phyloP scores from a whole-genome alignment of 2,888 invertebrate species.

The Dasypolia templi region DNA sequence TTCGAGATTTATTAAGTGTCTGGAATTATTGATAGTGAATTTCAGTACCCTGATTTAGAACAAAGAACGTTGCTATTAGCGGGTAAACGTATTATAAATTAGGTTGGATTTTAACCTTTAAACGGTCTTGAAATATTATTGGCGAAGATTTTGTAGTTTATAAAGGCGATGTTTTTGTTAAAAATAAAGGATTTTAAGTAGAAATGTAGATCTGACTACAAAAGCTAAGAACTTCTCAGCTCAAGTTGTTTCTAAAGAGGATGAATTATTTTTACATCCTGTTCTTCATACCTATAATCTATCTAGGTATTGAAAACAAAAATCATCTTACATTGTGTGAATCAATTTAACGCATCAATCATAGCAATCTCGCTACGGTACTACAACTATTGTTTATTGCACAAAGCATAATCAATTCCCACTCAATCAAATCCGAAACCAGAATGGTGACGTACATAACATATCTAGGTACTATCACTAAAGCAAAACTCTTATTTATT shows the following conservation, averaged over 20 bases:
- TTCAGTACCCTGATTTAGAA: conserved; percentile 29
- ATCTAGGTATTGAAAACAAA: no score
- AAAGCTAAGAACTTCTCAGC: not conserved
- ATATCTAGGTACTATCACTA: conserved; percentile 13
- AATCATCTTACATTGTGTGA: not conserved
- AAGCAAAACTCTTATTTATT: conserved; percentile 54
- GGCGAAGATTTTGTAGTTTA: not conserved
- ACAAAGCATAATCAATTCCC: not conserved
- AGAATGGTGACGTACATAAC: conserved; percentile 3
- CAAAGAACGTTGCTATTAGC: conserved; percentile 10
- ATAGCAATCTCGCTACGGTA: not conserved
- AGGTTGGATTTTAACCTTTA: not conserved
- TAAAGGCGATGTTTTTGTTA: not conserved
- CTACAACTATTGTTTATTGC: not conserved
- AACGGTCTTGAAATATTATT: not conserved
- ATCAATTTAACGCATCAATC: not conserved
- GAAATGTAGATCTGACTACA: not conserved
- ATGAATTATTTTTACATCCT: no score
- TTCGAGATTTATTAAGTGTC: conserved; percentile 56
- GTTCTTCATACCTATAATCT: no score
- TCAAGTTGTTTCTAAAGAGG: no score
- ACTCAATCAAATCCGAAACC: conserved; percentile 20
- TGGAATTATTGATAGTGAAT: conserved; percentile 49
- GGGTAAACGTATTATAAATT: conserved; percentile 11
- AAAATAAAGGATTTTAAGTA: not conserved